phyloP scores from a whole-genome alignment of 92 coral and sea anemone species.

The Galaxea fascicularis region DNA sequence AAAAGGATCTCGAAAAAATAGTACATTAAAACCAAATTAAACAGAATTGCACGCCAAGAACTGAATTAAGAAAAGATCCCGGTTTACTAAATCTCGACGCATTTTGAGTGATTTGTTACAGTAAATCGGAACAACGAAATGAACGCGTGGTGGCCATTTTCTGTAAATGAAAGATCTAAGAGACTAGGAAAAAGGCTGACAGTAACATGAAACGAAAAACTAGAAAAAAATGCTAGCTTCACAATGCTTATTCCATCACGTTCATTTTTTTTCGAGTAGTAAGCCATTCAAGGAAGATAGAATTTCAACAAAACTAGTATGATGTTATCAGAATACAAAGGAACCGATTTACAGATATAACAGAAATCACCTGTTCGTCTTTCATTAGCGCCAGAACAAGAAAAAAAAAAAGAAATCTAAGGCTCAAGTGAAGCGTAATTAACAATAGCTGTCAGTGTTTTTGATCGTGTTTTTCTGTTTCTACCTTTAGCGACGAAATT shows the following conservation, averaged over 20 bases:
- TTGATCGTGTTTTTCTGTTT: constrained; percentile 18
- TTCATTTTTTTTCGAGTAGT: constrained; percentile 62
- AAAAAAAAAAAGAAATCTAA: constrained; percentile 34
- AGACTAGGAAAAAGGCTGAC: not conserved
- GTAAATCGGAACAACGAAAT: constrained; percentile 4
- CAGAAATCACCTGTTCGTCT: constrained; percentile 78
- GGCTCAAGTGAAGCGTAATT: constrained; percentile 31
- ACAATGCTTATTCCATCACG: constrained; percentile 38
- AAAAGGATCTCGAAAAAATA: constrained; percentile 4
- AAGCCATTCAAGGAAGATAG: constrained; percentile 80
- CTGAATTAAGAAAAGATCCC: constrained; percentile 6
- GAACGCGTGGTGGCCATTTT: not conserved
- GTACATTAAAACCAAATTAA: constrained; percentile 45
- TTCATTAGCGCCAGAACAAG: constrained; percentile 68
- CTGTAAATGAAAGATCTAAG: not conserved
- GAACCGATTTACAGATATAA: constrained; percentile 63
- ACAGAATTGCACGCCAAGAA: constrained; percentile 21
- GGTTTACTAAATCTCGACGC: constrained; percentile 36
- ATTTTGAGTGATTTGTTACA: constrained; percentile 54
- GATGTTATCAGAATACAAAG: constrained; percentile 80
- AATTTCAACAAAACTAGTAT: constrained; percentile 78
- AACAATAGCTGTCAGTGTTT: constrained; percentile 39
- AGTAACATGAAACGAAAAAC: not conserved
- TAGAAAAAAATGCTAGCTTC: constrained; percentile 20
- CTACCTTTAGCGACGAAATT: not conserved